These are phyloP conservation scores for Hirtodrosophila histrioides DNA, from an alignment of 2,888 invertebrate genomes.

Conservation along the genomic window DNA sequence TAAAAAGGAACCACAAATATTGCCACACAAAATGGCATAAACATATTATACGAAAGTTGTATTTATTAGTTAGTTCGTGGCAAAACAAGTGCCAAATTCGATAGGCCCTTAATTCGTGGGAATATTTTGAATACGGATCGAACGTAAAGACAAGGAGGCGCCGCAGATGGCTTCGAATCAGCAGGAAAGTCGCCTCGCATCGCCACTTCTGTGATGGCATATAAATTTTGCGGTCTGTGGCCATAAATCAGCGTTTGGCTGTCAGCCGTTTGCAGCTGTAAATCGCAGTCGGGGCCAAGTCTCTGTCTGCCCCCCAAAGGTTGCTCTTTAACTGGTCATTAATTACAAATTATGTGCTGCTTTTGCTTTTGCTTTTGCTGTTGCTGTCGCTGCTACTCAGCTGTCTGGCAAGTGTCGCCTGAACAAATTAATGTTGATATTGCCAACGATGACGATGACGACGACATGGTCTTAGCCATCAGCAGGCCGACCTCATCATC, in stretches of 20 bases:
- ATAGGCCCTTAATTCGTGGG: slow-evolving; percentile 10
- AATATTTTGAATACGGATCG: slow-evolving; percentile 60
- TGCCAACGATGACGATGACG: slow-evolving; percentile 15
- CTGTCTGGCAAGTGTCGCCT: slow-evolving; percentile 71
- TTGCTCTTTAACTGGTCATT: slow-evolving; percentile 76
- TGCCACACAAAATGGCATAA: no score
- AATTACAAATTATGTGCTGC: slow-evolving; percentile 78
- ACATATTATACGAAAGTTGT: no score
- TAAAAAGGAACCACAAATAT: no score
- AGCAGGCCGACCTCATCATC: slow-evolving; percentile 17
- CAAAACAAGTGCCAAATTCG: slow-evolving; percentile 1
- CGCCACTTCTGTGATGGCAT: slow-evolving; percentile 71
- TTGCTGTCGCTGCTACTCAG: slow-evolving; percentile 33
- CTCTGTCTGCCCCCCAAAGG: slow-evolving; percentile 46
- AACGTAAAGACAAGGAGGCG: slow-evolving; percentile 52
- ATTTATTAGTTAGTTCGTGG: not conserved
- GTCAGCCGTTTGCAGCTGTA: slow-evolving; percentile 69
- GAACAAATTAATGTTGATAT: slow-evolving; percentile 74
- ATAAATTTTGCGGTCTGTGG: slow-evolving; percentile 79
- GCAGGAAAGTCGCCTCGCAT: slow-evolving; percentile 49
- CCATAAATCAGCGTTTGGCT: slow-evolving; percentile 83
- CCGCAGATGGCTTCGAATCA: slow-evolving; percentile 43
- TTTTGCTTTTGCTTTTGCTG: slow-evolving; percentile 32
- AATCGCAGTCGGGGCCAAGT: slow-evolving; percentile 60
- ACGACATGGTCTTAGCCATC: slow-evolving; percentile 37